Evolutionary conservation across 1,140 invertebrate genomes (phyloP).

Genomic region (Drosophila watanabei): DNA sequence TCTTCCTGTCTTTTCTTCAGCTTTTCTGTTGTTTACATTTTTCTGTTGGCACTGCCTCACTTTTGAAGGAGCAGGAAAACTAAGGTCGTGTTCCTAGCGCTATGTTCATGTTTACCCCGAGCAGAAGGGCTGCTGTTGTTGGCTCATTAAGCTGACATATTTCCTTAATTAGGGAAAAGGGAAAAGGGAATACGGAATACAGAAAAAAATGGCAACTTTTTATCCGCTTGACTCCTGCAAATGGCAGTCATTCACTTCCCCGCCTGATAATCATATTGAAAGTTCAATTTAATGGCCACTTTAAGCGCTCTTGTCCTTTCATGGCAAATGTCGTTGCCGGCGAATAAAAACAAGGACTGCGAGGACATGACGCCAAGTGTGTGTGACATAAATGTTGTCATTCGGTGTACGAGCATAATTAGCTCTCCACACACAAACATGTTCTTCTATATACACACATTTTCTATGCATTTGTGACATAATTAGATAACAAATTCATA

Average conservation of each 20-base stretch:
- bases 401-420: constrained; percentile 28
- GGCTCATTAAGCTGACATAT: constrained; percentile 52
- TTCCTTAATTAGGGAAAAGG: constrained; percentile 28
- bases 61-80: constrained; percentile 25
- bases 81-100: background rate
- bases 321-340: constrained; percentile 46
- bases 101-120: constrained; percentile 5
- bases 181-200: constrained; percentile 6
- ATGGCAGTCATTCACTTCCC: constrained; percentile 44
- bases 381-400: constrained; percentile 38
- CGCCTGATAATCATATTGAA: constrained; percentile 28
- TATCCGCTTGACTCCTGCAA: constrained; percentile 12
- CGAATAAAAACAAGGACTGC: constrained; percentile 28
- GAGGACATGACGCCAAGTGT: constrained; percentile 16
- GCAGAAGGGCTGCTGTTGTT: constrained; percentile 29
- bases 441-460: background rate
- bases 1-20: constrained; percentile 62
- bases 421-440: constrained; percentile 24
- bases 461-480: constrained; percentile 33
- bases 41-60: constrained; percentile 39
- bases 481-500: constrained; percentile 42
- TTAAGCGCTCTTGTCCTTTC: constrained; percentile 42
- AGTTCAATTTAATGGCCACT: constrained; percentile 35
- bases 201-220: constrained; percentile 13
- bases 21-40: constrained; percentile 26